These are phyloP conservation scores for Calliscelio sp. DNA, from an alignment of 2,888 invertebrate species.

Conservation along the genomic window DNA sequence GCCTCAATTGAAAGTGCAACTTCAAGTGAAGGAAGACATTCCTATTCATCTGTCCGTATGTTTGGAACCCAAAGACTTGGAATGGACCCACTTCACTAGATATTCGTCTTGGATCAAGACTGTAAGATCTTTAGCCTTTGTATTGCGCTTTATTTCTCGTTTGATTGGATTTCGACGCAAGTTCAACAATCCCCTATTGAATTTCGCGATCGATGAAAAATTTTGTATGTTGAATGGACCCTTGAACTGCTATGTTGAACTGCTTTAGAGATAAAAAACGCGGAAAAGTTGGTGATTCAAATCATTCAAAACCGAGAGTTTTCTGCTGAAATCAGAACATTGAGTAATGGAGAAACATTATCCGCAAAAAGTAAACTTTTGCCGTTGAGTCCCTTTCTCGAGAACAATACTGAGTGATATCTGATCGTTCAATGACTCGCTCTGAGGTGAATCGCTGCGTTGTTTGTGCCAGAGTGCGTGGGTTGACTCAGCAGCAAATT, in stretches of 20 bases:
- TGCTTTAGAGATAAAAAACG: background rate
- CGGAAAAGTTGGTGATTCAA: background rate
- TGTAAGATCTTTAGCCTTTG: slow-evolving; percentile 2
- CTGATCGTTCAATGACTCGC: slow-evolving; percentile 16
- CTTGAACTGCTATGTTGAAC: too few relatives aligned
- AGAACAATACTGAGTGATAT: slow-evolving; percentile 56
- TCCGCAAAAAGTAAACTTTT: background rate
- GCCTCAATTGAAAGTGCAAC: background rate
- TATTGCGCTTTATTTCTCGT: slow-evolving; percentile 8
- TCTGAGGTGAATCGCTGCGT: slow-evolving; percentile 15
- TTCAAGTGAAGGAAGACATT: background rate
- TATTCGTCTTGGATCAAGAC: slow-evolving; percentile 6
- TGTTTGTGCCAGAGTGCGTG: slow-evolving; percentile 31
- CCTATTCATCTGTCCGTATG: background rate
- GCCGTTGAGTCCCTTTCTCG: slow-evolving; percentile 37
- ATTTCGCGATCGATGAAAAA: background rate
- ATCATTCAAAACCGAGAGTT: background rate
- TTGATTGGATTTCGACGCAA: background rate
- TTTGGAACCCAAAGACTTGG: background rate
- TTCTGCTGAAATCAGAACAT: background rate
- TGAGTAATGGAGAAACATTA: background rate
- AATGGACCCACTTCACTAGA: slow-evolving; percentile 1
- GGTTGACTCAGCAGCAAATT: slow-evolving; percentile 39
- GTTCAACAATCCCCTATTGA: background rate
- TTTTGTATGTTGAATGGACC: background rate